A percentile compares a stretch with the other conserved stretches of the same genome.
phyloP scores from a whole-genome alignment of 1,140 invertebrate species.

The Dendrolimus punctatus region DNA sequence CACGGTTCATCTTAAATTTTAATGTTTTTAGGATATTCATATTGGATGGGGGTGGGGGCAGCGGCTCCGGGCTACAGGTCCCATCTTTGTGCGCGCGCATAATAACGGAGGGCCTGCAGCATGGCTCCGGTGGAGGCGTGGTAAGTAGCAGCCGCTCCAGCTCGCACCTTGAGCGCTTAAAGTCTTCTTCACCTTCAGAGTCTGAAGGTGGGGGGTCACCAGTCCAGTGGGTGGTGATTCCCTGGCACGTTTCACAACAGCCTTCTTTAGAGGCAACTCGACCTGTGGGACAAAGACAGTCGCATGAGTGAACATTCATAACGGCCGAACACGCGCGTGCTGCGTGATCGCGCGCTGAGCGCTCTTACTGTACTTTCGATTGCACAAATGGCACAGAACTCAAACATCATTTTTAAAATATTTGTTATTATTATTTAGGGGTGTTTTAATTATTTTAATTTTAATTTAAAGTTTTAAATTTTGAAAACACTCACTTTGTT shows the following conservation, averaged over 20 bases:
- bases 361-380: slow-evolving; percentile 44
- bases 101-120: slow-evolving; percentile 75
- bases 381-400: slow-evolving; percentile 34
- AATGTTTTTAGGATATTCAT: slow-evolving; percentile 81
- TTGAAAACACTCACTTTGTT: slow-evolving; percentile 60
- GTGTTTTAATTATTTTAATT: slow-evolving; percentile 9
- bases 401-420: too few species aligned
- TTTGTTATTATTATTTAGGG: not conserved
- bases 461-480: slow-evolving; percentile 8
- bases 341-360: slow-evolving; percentile 47
- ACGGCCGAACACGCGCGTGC: slow-evolving; percentile 40
- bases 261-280: slow-evolving; percentile 57
- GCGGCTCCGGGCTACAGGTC: slow-evolving; percentile 74
- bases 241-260: slow-evolving; percentile 45
- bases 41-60: slow-evolving; percentile 30
- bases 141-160: slow-evolving; percentile 55
- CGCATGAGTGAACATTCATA: slow-evolving; percentile 42
- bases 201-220: slow-evolving; percentile 75
- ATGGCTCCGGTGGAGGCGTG: slow-evolving; percentile 63
- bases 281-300: slow-evolving; percentile 64
- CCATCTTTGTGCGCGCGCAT: slow-evolving; percentile 86
- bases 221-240: slow-evolving; percentile 44
- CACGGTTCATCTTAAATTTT: slow-evolving; percentile 85
- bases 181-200: slow-evolving; percentile 70
- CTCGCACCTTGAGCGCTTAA: slow-evolving; percentile 62